Evolutionary conservation across 2,888 invertebrate species (phyloP), one percentile per base, ranked within the genome.

Genomic region (Malachius bipustulatus): DNA sequence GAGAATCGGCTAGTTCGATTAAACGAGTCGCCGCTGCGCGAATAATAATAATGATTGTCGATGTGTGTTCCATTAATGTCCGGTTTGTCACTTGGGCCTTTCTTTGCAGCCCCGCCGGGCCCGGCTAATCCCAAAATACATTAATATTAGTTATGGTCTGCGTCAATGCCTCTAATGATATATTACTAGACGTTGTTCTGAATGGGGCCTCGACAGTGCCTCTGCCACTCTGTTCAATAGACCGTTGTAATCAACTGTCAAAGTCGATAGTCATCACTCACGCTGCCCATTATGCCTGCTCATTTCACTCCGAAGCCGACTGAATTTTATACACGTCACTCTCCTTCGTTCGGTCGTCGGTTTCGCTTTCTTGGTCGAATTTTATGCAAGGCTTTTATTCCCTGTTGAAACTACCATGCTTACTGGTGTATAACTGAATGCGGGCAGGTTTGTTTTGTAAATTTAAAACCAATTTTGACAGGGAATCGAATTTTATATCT

Each of bases 141-240:
- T 59, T 55, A 52, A 55, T 55, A 57, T 62, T 59, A 60, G 60
- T 59, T 57, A 59, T 60, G 60, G 59, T 54, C 54, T 59, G 50
- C 47, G 51, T 53, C 54, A 54, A 56, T 52, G 52, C 49, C 44
- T 42, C 45, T 42, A 47, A 51, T 60, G 60, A 60, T 60, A 56
- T 60, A 60, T 60, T 54, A 50, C 49, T 49, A 50, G 49, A 51
- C 46, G 43, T 12, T 8, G 14, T 32, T 27, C 9, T 9, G 45
- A 47, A 44, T 47, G 45, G 45, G 43, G 44, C 44, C 44, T 47
- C 46, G 44, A 45, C 43, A 47, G 47, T 48, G n/a, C n/a, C n/a
- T n/a, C n/a, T n/a, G n/a, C 44, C 46, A 44, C 48, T 45, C 45
- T 46, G 48, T 42, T 50, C 53, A 55, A 55, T 54, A 52, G 54